Conservation (phyloP, 2,797 vertebrate species). For the Gobio occitaniae region DNA sequence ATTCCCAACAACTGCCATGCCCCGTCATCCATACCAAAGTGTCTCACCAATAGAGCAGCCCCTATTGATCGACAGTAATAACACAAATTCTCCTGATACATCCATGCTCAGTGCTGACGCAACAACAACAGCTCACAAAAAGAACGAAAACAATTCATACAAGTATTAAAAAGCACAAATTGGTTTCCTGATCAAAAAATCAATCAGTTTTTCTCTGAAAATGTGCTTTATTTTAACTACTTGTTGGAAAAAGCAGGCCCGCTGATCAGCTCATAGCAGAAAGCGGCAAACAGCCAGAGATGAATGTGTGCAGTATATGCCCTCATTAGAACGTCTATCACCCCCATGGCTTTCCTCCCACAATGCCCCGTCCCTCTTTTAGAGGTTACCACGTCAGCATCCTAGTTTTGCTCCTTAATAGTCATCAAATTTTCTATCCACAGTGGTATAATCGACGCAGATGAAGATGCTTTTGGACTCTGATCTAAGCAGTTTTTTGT, state of each 20-base stretch:
- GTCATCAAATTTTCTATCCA: slow-evolving; percentile 80
- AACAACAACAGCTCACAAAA: slow-evolving; percentile 44
- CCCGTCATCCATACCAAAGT: slow-evolving; percentile 80
- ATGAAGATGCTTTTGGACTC: slow-evolving; percentile 77
- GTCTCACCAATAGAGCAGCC: slow-evolving; percentile 72
- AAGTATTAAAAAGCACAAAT: slow-evolving; percentile 37
- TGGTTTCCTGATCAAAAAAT: slow-evolving; percentile 52
- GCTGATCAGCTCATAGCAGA: slow-evolving; percentile 41
- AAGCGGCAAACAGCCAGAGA: slow-evolving; percentile 59
- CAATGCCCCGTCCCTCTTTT: slow-evolving; percentile 72
- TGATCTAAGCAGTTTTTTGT: slow-evolving; percentile 76
- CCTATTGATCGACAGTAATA: slow-evolving; percentile 78
- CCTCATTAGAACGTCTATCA: slow-evolving; percentile 64
- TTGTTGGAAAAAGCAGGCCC: slow-evolving; percentile 22
- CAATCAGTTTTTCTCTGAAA: slow-evolving; percentile 30
- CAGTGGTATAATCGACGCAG: slow-evolving; percentile 75
- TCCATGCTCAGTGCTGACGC: slow-evolving; percentile 47
- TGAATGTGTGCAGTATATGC: slow-evolving; percentile 71
- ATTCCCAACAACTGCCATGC: slow-evolving; percentile 82
- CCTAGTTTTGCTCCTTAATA: slow-evolving; percentile 72
- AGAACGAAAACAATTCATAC: slow-evolving; percentile 49
- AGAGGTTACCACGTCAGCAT: slow-evolving; percentile 81
- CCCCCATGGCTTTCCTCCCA: slow-evolving; percentile 64
- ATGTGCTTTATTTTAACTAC: slow-evolving; percentile 35
- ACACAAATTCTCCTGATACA: slow-evolving; percentile 64